Evolutionary conservation across 1,140 invertebrate species (phyloP), one percentile per base, ranked within the genome.

Genomic region (Pissodes strobi): DNA sequence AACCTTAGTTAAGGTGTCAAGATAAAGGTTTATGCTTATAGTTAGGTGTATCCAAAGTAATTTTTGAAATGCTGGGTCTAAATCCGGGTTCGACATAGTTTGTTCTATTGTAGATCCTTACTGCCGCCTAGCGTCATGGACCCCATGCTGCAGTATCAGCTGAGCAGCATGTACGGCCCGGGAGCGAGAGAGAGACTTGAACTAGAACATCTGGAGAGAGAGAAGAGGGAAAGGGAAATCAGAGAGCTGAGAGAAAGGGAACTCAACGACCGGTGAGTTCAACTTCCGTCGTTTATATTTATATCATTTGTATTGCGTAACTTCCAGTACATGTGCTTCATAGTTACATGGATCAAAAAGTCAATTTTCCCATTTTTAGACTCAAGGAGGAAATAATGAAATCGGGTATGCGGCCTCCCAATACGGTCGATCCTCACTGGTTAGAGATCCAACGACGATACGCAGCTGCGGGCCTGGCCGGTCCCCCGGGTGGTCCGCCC

Each of bases 341-440:
- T 13, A 43, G n/a, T 13, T 6, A 57, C 41, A 13, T 13, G 41
- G 17, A 39, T 39, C 3, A 10, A 39, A 8, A 8, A n/a, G n/a
- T n/a, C 13, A n/a, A 39, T n/a, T 39, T 39, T 27, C 9, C n/a
- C n/a, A n/a, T 8, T 45, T 21, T 5, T 17, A 65, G 67, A 75
- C 83, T 88, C 75, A 94, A 89, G 79, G 92, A 95, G 77, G 87
- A 94, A 72, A 82, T 94, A 34, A 86, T 93, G 76, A 92, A 93
- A 67, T 73, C 69, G 9, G 76, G 76, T 1, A 78, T 78, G 69
- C 57, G 75, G 8, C 84, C 87, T 66, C 83, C 90, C 2, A 84
- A 81, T 34, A 80, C 85, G 1, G 83, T 95, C 46, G 94, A 97
- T 79, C 90, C 92, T 0, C 92, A 95, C 75, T 96, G 93, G 93